phyloP scores from a whole-genome alignment of 2,888 invertebrate species.

The Pinctada fucata region DNA sequence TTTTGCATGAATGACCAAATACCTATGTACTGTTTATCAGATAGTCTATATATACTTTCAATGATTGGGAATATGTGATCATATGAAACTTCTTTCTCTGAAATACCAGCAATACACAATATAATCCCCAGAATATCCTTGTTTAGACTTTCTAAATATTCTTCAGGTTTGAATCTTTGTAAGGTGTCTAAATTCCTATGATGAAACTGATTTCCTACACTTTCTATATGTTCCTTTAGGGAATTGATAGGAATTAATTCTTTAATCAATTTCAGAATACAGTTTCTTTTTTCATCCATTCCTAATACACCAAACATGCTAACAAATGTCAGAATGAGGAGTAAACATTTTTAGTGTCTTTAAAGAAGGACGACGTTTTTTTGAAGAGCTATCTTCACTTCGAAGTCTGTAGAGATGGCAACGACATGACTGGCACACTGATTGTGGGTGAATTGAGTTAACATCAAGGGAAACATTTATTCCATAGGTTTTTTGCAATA shows the following conservation, averaged over 20 bases:
- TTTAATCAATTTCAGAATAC: no score
- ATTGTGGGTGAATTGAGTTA: no score
- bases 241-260: no score
- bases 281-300: no score
- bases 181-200: slow-evolving; percentile 2
- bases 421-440: no score
- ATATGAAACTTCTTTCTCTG: background rate
- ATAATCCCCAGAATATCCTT: background rate
- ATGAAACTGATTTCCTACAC: background rate
- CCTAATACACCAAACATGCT: no score
- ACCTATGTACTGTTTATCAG: slow-evolving; percentile 11
- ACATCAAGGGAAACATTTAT: no score
- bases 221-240: no score
- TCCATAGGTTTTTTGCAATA: no score
- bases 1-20: slow-evolving; percentile 20
- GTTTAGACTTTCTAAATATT: background rate
- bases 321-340: background rate
- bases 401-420: no score
- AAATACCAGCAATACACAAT: background rate
- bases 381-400: no score
- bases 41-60: slow-evolving; percentile 18
- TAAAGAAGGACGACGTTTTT: no score
- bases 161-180: slow-evolving; percentile 1
- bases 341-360: background rate
- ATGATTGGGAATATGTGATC: background rate